These are phyloP conservation scores for Pseudopodoces humilis DNA, from an alignment of 2,113 vertebrate species.

Conservation along the genomic window DNA sequence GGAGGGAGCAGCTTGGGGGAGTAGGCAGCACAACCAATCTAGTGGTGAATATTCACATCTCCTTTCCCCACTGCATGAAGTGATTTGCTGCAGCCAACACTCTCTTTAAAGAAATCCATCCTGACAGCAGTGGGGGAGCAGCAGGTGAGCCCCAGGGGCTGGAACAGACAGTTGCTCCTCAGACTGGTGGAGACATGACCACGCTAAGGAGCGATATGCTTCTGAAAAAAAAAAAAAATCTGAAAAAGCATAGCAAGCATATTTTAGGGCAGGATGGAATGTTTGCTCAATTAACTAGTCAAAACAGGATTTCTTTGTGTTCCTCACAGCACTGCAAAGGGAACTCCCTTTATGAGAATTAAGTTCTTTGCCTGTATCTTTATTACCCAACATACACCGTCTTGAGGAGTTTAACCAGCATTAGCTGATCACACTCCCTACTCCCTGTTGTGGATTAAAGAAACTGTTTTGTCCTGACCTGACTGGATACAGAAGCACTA, in stretches of 20 bases:
- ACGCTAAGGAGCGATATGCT: not conserved
- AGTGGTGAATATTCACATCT: not conserved
- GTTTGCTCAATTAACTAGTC: constrained; percentile 64
- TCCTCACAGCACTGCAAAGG: not conserved
- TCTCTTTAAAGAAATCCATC: not conserved
- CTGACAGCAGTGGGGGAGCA: not conserved
- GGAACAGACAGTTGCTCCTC: constrained; percentile 4
- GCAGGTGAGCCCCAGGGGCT: constrained; percentile 45
- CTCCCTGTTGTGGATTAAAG: not conserved
- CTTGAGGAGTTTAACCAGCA: not conserved
- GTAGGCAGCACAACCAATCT: not conserved
- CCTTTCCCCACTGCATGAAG: not conserved
- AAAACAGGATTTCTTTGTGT: constrained; percentile 61
- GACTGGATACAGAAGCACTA: not conserved
- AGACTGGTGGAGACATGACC: constrained; percentile 38
- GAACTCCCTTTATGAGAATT: constrained; percentile 34
- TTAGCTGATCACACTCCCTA: not conserved
- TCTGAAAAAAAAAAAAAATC: not conserved
- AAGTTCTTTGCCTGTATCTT: not conserved
- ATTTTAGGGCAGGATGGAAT: constrained; percentile 63
- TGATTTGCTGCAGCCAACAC: not conserved
- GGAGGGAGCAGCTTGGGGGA: not conserved
- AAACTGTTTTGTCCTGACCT: not conserved
- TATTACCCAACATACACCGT: not conserved
- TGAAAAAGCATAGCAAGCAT: constrained; percentile 62